phyloP scores from a whole-genome alignment of 2,113 vertebrate species.

The Mesoclemmys tuberculata region DNA sequence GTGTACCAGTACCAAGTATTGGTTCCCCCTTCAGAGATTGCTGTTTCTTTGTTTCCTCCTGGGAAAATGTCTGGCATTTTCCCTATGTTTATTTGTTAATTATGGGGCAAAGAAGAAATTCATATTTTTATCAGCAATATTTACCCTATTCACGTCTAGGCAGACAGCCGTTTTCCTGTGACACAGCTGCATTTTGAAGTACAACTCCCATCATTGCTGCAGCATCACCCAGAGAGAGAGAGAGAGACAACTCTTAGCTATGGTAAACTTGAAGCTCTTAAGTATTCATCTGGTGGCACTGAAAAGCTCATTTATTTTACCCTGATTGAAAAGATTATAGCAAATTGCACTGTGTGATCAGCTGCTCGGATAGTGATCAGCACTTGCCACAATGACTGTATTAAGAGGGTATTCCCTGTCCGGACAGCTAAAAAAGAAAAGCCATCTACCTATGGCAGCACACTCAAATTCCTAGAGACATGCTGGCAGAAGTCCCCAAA shows the following conservation, averaged over 20 bases:
- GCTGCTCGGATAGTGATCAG: background rate
- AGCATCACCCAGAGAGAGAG: background rate
- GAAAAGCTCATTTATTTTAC: conserved; percentile 1
- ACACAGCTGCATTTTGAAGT: background rate
- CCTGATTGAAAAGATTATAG: conserved; percentile 1
- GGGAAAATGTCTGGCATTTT: background rate
- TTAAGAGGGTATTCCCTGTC: background rate
- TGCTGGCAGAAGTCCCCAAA: background rate
- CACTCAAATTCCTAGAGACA: background rate
- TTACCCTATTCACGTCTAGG: background rate
- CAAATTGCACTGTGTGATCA: background rate
- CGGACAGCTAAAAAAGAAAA: background rate
- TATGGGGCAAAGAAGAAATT: background rate
- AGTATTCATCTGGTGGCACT: background rate
- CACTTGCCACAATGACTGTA: background rate
- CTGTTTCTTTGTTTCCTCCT: background rate
- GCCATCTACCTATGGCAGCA: background rate
- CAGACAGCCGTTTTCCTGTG: background rate
- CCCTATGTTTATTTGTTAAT: background rate
- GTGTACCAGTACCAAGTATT: background rate
- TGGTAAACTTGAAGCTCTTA: background rate
- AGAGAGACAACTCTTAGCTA: background rate
- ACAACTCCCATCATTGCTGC: background rate
- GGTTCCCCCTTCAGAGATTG: background rate
- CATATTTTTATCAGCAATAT: background rate